phyloP scores from a whole-genome alignment of 2,113 vertebrate genomes.

The Lathamus discolor region DNA sequence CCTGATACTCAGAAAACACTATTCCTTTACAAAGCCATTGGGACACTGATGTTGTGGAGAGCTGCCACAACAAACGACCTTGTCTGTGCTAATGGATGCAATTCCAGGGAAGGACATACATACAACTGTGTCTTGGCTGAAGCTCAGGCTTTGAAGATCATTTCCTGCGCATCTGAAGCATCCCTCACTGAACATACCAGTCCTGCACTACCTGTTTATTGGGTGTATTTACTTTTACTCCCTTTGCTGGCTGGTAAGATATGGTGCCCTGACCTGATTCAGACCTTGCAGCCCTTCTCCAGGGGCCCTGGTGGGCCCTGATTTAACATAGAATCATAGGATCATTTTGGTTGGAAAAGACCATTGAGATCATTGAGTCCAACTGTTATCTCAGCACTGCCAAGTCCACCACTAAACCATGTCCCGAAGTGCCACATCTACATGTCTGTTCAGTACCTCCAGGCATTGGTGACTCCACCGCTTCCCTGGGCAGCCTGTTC shows the following conservation, averaged over 20 bases:
- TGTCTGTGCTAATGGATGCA: background rate
- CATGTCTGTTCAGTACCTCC: background rate
- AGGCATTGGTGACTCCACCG: background rate
- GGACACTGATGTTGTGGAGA: background rate
- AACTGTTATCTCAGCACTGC: background rate
- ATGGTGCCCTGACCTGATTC: background rate
- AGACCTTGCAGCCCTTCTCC: background rate
- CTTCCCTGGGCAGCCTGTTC: background rate
- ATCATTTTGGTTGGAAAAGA: background rate
- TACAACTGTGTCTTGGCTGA: background rate
- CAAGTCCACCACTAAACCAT: background rate
- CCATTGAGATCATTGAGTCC: rapidly evolving
- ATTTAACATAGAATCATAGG: background rate
- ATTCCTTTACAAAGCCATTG: background rate
- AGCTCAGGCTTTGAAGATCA: background rate
- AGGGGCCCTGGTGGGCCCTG: no score
- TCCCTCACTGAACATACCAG: background rate
- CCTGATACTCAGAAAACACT: background rate
- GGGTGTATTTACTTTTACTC: background rate
- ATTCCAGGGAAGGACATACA: background rate
- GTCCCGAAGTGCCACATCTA: background rate
- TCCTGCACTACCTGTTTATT: background rate
- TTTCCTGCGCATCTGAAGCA: background rate
- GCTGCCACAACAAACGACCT: background rate
- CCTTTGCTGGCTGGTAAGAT: background rate